A percentile compares a stretch with the other conserved stretches of the same genome.
Evolutionary conservation across 2,888 invertebrate genomes (phyloP).

Genomic region (Cheiracanthium punctorium): DNA sequence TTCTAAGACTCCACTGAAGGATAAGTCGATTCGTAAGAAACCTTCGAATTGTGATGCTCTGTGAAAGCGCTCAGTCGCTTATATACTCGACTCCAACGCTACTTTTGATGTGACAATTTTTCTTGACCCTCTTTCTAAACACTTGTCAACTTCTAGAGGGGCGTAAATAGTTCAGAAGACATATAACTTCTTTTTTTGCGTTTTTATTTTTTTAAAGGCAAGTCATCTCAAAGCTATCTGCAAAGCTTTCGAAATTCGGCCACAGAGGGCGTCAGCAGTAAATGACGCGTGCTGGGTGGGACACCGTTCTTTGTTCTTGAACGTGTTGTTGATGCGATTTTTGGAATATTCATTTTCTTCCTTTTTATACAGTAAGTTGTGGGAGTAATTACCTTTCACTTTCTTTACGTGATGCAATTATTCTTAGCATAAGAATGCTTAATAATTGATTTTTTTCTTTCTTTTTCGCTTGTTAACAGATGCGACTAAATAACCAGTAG

Average conservation of each 20-base stretch:
- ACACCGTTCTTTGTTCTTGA: background rate
- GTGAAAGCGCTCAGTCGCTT: slow-evolving; percentile 21
- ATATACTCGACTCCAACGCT: slow-evolving; percentile 44
- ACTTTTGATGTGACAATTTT: slow-evolving; percentile 34
- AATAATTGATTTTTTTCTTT: background rate
- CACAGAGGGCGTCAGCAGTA: slow-evolving; percentile 57
- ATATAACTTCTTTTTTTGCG: slow-evolving; percentile 7
- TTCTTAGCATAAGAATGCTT: background rate
- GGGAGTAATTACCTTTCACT: slow-evolving; percentile 14
- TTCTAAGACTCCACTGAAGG: background rate
- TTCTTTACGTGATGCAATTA: background rate
- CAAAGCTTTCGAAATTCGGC: slow-evolving; percentile 62
- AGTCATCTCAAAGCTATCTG: background rate
- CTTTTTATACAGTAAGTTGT: background rate
- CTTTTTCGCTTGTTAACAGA: background rate
- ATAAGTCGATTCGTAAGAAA: background rate
- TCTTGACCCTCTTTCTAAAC: slow-evolving; percentile 35
- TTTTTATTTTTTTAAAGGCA: background rate
- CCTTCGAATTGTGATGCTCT: slow-evolving; percentile 36
- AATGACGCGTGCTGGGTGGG: background rate
- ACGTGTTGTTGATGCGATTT: background rate
- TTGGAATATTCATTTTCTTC: background rate
- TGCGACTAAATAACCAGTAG: background rate
- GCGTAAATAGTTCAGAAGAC: slow-evolving; percentile 17
- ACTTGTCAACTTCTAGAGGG: slow-evolving; percentile 32